These are phyloP conservation scores for Carduelis carduelis DNA, from an alignment of 2,797 vertebrate species.

Conservation along the genomic window DNA sequence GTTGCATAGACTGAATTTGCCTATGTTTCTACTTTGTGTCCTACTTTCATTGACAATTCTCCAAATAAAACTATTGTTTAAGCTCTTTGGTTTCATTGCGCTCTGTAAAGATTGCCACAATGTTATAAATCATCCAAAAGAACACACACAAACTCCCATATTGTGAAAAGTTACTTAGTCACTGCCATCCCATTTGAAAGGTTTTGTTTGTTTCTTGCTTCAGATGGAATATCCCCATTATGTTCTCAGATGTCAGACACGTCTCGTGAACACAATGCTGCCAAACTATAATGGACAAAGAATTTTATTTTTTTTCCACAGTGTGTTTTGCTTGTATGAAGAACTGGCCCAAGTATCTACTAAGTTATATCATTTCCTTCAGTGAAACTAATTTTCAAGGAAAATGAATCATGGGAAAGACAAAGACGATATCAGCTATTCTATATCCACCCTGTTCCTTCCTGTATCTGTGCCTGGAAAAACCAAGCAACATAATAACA, in stretches of 20 bases:
- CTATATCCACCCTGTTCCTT: constrained; percentile 49
- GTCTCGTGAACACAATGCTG: background rate
- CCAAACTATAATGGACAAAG: background rate
- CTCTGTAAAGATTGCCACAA: background rate
- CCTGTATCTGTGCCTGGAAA: constrained; percentile 43
- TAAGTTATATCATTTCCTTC: constrained; percentile 63
- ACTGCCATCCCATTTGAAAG: background rate
- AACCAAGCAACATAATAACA: constrained; percentile 7
- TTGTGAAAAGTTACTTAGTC: constrained; percentile 5
- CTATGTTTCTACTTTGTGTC: background rate
- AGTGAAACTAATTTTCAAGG: constrained; percentile 50
- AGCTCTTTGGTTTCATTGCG: background rate
- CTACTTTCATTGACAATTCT: background rate
- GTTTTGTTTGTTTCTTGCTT: background rate
- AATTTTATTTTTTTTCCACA: background rate
- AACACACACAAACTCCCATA: background rate
- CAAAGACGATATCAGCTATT: constrained; percentile 40
- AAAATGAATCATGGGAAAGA: constrained; percentile 64
- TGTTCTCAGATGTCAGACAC: constrained; percentile 28
- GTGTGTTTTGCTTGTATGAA: constrained; percentile 25
- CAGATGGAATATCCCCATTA: constrained; percentile 8
- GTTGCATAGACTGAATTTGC: background rate
- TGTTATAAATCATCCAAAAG: background rate
- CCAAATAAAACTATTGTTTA: background rate
- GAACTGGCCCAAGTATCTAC: constrained; percentile 26